Base-by-base conservation (phyloP, 2,888 invertebrate genomes). In the Drosophila limbata region DNA sequence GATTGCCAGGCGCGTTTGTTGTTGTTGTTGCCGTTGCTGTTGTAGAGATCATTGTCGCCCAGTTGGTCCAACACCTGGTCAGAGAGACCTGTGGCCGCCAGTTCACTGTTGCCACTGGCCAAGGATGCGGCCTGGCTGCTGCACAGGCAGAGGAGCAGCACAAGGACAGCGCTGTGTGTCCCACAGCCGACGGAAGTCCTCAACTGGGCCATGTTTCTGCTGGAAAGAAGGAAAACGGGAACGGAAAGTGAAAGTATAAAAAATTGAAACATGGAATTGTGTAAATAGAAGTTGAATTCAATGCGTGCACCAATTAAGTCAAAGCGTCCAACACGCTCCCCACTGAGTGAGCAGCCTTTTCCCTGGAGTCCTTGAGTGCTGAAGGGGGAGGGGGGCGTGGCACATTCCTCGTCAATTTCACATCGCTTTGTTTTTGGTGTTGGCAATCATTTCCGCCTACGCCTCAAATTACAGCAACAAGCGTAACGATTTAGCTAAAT, bases 1-100 rank as follows among this genome's bases (percentile, higher is more conserved):
- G 94, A 94, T 35, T 94, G 94, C 96, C 96, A 96, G 59, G 93
- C 93, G 39, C 94, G 90, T 81, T 94, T 94, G 57, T 93, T 93
- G 48, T 50, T 28, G 8, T 28, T 28, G 28, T 8, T 94, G 57
- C 93, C 93, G 48, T 48, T 25, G 4, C 0, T 28, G 28, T 28
- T 77, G 42, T 87, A 81, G 33, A 78, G 69, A 35, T 90, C 90
- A 33, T 77, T 76, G 8, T 80, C 82, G 48, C 51, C 55, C 4
- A 84, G 71, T 57, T 87, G 84, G 0, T 84, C 84, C 33, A 81
- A 55, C 48, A 88, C 75, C 60, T 86, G 84, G 33, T 85, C 85
- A 53, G 78, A 67, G 8, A 85, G 73, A 2, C 75, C 79, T 37
- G 53, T 77, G 60, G 73, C 70, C 1, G 78, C 50, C 53, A 77